phyloP scores from a whole-genome alignment of 2,888 invertebrate species.

The Priocnemis perturbator region DNA sequence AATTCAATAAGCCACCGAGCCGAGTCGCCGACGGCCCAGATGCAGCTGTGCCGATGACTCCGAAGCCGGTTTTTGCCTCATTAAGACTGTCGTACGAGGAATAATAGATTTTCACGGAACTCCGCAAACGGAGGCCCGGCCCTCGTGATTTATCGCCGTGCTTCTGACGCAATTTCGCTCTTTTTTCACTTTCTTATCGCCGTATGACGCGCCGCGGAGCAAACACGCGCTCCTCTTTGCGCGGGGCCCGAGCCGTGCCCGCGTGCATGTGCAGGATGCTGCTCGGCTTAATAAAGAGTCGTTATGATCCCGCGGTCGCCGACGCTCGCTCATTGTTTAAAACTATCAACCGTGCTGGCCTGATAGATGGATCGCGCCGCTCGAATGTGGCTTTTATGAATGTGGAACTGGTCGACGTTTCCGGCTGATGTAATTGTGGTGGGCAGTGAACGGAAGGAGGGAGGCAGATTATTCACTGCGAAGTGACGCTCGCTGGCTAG shows the following conservation, averaged over 20 bases:
- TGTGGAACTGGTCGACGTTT: no score
- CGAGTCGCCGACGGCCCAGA: conserved; percentile 50
- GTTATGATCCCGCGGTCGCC: no score
- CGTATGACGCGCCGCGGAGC: conserved; percentile 13
- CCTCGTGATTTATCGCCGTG: conserved; percentile 50
- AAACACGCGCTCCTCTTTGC: conserved; percentile 8
- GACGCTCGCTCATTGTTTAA: no score
- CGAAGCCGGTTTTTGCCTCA: conserved; percentile 54
- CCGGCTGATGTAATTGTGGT: no score
- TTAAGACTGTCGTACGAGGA: conserved; percentile 57
- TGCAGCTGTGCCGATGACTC: conserved; percentile 59
- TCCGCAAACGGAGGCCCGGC: conserved; percentile 43
- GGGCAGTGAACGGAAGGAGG: no score
- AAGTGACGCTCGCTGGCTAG: no score
- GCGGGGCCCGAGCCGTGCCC: not conserved
- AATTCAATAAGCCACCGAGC: conserved; percentile 59
- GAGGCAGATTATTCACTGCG: no score
- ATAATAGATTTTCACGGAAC: conserved; percentile 67
- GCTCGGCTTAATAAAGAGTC: not conserved
- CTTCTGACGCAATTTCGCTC: conserved; percentile 38
- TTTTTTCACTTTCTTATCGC: conserved; percentile 36
- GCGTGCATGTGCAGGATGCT: conserved; percentile 8
- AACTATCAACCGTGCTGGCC: no score
- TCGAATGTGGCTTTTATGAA: no score
- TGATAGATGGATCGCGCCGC: no score